Evolutionary conservation across 2,113 vertebrate genomes (phyloP), one percentile per base, ranked within the genome.

Genomic region (Salvelinus fontinalis): DNA sequence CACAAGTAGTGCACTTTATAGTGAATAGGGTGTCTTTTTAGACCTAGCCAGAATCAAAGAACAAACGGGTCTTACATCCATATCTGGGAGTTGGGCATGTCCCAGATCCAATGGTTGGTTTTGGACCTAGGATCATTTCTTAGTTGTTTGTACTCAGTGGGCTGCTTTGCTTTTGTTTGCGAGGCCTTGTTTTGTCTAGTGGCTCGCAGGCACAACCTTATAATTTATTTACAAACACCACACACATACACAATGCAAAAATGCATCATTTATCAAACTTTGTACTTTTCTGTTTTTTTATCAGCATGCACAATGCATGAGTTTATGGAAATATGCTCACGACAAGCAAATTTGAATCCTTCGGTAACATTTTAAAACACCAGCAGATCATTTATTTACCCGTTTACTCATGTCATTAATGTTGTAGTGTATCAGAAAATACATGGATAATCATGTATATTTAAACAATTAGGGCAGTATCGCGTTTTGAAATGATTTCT

Each of bases 181-280:
- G 74, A 76, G 81, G 79, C 78, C 70, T 82, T 85, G 81, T 85
- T 88, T 79, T 73, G 73, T 78, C 67, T 83, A 66, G 83, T 72
- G 82, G 83, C 86, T 89, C 81, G 75, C 82, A 86, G 86, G 86
- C 91, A 86, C 80, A 80, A 86, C 80, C 88, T 87, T 86, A 93
- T 93, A 59, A 92, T 92, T 94, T 93, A 94, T 94, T 94, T 90
- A 94, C 84, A 82, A 83, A 82, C 79, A 82, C 31, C 67, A 54
- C 82, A 77, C 66, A 57, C 67, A 81, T 67, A 71, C 73, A 76
- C 70, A 91, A 81, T 84, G 81, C 81, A 82, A 83, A 91, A 92
- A 94, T 94, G 84, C 92, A 93, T 94, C 92, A 94, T 94, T 94
- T 85, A 93, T 88, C 75, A 80, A 87, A 85, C 80, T 82, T 86